Conservation (phyloP, 35 echinoderm and acorn worm genomes). For the Hemicentrotus pulcherrimus region DNA sequence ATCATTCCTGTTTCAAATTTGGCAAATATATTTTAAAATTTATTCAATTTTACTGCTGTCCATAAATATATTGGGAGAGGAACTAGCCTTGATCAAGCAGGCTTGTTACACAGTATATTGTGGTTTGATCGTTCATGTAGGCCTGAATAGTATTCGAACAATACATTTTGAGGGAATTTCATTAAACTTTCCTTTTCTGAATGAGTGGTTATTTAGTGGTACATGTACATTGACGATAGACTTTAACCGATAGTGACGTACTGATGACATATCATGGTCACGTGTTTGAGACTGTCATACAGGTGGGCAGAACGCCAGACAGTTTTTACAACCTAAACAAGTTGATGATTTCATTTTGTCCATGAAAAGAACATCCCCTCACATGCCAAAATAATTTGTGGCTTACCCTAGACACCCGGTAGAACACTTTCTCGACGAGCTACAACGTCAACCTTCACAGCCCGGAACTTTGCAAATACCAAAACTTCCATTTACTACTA, state of each 20-base stretch:
- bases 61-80: too few relatives aligned
- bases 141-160: too few relatives aligned
- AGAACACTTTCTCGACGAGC: not conserved
- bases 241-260: not conserved
- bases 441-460: not conserved
- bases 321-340: not conserved
- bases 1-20: too few relatives aligned
- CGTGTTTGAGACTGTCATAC: not conserved
- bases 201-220: too few relatives aligned
- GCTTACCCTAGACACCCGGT: not conserved
- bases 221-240: not conserved
- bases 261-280: not conserved
- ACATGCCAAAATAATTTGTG: not conserved
- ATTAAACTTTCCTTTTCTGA: too few relatives aligned
- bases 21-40: too few relatives aligned
- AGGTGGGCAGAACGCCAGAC: not conserved
- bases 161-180: too few relatives aligned
- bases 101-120: too few relatives aligned
- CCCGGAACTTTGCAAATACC: not conserved
- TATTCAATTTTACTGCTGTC: too few relatives aligned
- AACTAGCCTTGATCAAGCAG: too few relatives aligned
- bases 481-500: not conserved
- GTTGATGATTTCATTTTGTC: slow-evolving; percentile 7
- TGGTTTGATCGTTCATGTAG: too few relatives aligned
- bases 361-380: not conserved